These are phyloP conservation scores for Cacoxenus indagator DNA, from an alignment of 2,888 invertebrate genomes.

Conservation along the genomic window DNA sequence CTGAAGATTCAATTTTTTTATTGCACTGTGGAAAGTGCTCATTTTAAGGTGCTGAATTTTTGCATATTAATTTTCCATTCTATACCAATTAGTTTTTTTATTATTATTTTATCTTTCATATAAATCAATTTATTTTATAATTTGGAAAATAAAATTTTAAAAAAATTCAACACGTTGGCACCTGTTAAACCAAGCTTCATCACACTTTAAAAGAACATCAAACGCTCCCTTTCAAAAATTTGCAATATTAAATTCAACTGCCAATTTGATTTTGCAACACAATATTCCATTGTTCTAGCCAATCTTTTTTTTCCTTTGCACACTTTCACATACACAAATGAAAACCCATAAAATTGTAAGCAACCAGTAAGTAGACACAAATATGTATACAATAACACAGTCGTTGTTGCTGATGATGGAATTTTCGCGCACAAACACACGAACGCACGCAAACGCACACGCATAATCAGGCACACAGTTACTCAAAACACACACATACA, in stretches of 20 bases:
- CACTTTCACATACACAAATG: constrained; percentile 11
- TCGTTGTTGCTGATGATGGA: constrained; percentile 46
- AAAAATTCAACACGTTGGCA: background rate
- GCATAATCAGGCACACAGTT: background rate
- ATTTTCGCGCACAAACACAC: constrained; percentile 50
- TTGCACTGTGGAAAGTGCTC: no score
- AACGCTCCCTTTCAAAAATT: background rate
- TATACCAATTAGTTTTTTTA: background rate
- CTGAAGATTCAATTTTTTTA: no score
- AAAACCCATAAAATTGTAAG: background rate
- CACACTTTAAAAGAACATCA: background rate
- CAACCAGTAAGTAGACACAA: constrained; percentile 35
- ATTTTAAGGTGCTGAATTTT: no score
- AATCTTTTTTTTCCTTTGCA: constrained; percentile 20
- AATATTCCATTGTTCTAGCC: constrained; percentile 22
- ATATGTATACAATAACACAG: constrained; percentile 55
- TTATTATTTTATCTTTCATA: background rate
- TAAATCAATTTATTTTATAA: background rate
- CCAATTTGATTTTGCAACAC: background rate
- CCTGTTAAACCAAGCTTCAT: background rate
- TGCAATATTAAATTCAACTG: background rate
- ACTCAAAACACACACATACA: constrained; percentile 18
- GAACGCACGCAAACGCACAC: constrained; percentile 20
- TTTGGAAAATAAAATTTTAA: background rate
- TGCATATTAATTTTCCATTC: no score